Evolutionary conservation across 2,113 vertebrate genomes (phyloP).

Genomic region (Anolis sagrei): DNA sequence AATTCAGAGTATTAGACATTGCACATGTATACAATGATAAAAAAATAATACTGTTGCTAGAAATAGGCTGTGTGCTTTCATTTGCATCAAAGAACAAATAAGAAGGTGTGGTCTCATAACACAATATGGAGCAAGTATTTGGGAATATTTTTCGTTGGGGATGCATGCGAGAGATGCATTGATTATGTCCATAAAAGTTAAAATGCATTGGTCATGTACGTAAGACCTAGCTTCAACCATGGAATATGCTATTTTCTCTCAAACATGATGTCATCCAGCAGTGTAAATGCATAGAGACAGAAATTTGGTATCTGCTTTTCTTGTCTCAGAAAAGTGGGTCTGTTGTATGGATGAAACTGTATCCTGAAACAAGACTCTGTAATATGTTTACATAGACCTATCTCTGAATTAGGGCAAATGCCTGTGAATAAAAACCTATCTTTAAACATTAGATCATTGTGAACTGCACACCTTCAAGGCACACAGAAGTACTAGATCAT

Average conservation of each 20-base stretch:
- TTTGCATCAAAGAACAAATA: neutral
- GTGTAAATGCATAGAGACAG: neutral
- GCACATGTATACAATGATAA: neutral
- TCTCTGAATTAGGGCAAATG: neutral
- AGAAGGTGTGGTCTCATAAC: neutral
- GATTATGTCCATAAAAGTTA: neutral
- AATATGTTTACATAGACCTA: neutral
- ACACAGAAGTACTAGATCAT: slow-evolving; percentile 41
- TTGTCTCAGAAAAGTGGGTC: neutral
- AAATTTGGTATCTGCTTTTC: neutral
- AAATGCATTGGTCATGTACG: neutral
- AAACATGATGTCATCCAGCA: neutral
- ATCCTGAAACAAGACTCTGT: neutral
- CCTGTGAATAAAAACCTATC: slow-evolving; percentile 14
- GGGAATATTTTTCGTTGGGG: neutral
- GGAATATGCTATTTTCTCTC: neutral
- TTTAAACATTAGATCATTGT: slow-evolving; percentile 36
- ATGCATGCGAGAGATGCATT: neutral
- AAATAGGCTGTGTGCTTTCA: neutral
- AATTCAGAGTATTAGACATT: neutral
- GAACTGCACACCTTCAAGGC: slow-evolving; percentile 44
- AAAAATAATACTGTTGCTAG: neutral
- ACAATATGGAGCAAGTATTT: neutral
- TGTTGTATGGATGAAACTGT: neutral
- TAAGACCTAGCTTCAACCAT: neutral